Conservation (phyloP, 2,113 vertebrate genomes). For the Paraplagusia blochii region DNA sequence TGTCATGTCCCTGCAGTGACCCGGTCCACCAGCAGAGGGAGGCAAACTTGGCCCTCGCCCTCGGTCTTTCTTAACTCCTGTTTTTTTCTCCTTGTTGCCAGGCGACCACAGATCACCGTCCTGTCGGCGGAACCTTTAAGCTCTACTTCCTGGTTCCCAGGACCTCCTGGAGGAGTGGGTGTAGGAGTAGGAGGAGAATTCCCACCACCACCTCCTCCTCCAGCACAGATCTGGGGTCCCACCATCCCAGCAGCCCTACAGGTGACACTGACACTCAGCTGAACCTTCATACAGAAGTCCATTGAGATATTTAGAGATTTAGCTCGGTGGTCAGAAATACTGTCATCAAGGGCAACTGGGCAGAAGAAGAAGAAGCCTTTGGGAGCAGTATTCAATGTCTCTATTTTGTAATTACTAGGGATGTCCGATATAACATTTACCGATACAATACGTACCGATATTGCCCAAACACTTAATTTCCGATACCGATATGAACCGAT, state of each 20-base stretch:
- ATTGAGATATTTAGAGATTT: no score
- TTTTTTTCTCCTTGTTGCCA: conserved; percentile 51
- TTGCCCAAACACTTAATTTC: no score
- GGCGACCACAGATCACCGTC: conserved; percentile 95
- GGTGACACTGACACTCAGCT: conserved; percentile 59
- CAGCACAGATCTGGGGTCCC: conserved; percentile 84
- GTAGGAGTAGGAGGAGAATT: conserved; percentile 51
- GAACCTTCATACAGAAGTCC: no score
- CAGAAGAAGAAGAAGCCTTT: no score
- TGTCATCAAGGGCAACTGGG: no score
- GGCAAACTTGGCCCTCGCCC: not conserved
- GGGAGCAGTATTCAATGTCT: no score
- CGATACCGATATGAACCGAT: no score
- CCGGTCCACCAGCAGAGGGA: not conserved
- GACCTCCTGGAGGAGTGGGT: conserved; percentile 69
- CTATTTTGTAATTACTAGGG: no score
- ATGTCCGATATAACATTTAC: no score
- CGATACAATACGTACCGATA: no score
- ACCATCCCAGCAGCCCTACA: conserved; percentile 81
- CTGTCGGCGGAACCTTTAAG: conserved; percentile 90
- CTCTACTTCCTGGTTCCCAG: conserved; percentile 86
- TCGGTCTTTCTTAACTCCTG: conserved; percentile 10
- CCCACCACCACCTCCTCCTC: conserved; percentile 78
- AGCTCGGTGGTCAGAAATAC: no score
- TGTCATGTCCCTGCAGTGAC: not conserved